Conservation (phyloP, 2,113 vertebrate genomes). For the Oreocharis arfaki region DNA sequence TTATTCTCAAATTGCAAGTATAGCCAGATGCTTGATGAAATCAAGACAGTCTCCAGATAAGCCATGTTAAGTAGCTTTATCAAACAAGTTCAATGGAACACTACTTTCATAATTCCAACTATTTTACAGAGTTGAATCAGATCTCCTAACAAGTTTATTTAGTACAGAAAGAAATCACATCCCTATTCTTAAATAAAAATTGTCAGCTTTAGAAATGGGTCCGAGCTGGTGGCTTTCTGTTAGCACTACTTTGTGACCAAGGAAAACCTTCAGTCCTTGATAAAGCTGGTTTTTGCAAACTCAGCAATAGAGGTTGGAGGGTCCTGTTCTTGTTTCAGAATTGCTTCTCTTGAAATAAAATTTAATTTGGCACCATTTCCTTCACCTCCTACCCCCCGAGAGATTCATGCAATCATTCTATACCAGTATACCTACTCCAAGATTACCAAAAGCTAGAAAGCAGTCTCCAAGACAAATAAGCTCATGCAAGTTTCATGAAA, state of each 20-base stretch:
- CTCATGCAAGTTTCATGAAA: background rate
- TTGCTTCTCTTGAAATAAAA: background rate
- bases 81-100: background rate
- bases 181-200: background rate
- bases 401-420: background rate
- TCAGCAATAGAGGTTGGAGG: background rate
- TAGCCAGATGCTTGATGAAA: background rate
- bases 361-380: background rate
- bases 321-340: background rate
- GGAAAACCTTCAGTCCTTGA: background rate
- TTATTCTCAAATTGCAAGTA: background rate
- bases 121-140: background rate
- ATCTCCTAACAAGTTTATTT: background rate
- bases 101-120: background rate
- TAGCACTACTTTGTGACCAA: background rate
- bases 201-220: background rate
- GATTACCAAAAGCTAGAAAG: background rate
- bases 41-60: background rate
- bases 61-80: background rate
- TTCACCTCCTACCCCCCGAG: fast-evolving
- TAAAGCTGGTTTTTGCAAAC: background rate
- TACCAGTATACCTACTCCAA: background rate
- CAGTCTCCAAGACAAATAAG: background rate
- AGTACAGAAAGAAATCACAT: background rate
- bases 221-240: background rate